Evolutionary conservation across 2,888 invertebrate species (phyloP).

Genomic region (Abrostola tripartita): DNA sequence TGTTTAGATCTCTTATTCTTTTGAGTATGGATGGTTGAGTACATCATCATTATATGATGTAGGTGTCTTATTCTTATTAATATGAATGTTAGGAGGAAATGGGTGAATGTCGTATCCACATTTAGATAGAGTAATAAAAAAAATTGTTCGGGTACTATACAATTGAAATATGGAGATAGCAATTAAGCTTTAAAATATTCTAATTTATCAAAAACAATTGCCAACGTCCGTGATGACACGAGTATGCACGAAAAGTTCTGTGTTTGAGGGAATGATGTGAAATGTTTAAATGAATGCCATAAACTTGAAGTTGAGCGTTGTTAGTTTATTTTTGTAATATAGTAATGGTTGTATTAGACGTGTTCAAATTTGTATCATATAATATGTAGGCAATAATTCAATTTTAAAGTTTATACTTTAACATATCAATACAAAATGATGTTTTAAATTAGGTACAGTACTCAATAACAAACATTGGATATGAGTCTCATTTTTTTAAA

Average conservation of each 20-base stretch:
- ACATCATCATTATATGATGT: not conserved
- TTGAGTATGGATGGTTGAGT: conserved; percentile 16
- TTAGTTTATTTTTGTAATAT: conserved; percentile 47
- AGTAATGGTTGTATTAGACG: conserved; percentile 57
- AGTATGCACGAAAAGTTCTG: conserved; percentile 7
- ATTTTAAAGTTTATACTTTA: conserved; percentile 14
- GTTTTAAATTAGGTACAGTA: not conserved
- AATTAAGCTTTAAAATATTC: not conserved
- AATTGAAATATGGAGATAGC: not conserved
- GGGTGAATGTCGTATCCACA: not conserved
- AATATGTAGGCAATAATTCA: conserved; percentile 39
- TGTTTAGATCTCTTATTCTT: conserved; percentile 44
- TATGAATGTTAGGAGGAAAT: not conserved
- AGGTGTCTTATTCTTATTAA: not conserved
- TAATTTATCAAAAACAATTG: not conserved
- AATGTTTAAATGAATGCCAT: conserved; percentile 51
- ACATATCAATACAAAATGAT: conserved; percentile 6
- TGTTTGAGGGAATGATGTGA: conserved; percentile 13
- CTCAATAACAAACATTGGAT: not conserved
- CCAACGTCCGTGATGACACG: conserved; percentile 17
- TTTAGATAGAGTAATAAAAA: not conserved
- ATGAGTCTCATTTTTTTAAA: not conserved
- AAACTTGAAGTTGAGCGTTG: conserved; percentile 42
- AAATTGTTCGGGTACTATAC: not conserved
- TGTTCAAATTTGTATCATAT: conserved; percentile 51